Conservation (phyloP, 2,113 vertebrate genomes). For the Cynopterus brachyotis region DNA sequence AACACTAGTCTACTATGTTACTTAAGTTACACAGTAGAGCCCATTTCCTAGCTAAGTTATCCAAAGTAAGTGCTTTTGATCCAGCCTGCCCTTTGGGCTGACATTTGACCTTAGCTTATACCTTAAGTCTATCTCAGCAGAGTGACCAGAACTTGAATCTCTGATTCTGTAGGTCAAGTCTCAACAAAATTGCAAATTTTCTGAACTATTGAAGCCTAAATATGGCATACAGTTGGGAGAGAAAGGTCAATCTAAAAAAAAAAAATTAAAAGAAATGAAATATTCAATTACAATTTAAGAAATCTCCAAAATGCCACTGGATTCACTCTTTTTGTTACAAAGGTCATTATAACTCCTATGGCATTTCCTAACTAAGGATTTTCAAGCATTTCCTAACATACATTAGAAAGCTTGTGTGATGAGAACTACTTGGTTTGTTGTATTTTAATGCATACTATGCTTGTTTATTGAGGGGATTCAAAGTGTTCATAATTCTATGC, state of each 20-base stretch:
- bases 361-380: slow-evolving; percentile 18
- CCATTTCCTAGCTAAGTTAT: not conserved
- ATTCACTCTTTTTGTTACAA: slow-evolving; percentile 50
- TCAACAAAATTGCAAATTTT: slow-evolving; percentile 1
- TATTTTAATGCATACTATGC: not conserved
- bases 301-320: slow-evolving; percentile 48
- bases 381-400: slow-evolving; percentile 11
- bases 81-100: not conserved
- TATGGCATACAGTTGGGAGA: not conserved
- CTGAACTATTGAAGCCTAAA: slow-evolving; percentile 30
- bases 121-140: not conserved
- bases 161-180: not conserved
- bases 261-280: not conserved
- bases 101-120: not conserved
- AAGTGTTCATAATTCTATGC: not conserved
- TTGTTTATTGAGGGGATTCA: not conserved
- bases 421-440: not conserved
- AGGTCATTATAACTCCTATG: slow-evolving; percentile 45
- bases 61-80: not conserved
- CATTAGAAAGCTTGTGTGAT: not conserved
- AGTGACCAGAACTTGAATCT: slow-evolving; percentile 10
- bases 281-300: slow-evolving; percentile 50
- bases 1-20: too few species aligned
- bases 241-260: not conserved
- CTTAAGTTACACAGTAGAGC: not conserved